These are phyloP conservation scores for Gnatocerus cornutus DNA, from an alignment of 2,888 invertebrate species.

Conservation along the genomic window DNA sequence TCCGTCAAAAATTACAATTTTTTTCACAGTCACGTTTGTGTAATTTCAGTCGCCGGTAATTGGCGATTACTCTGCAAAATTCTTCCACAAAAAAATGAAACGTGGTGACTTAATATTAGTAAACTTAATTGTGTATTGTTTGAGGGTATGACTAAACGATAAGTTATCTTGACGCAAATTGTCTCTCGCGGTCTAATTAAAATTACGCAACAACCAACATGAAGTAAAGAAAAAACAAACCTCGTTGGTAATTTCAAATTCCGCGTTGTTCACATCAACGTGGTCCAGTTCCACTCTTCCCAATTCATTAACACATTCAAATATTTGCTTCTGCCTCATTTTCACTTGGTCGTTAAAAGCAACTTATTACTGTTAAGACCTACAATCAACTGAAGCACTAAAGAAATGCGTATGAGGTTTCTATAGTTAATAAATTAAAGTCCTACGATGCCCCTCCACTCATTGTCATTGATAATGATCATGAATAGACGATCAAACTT, in stretches of 20 bases:
- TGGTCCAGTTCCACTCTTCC: constrained; percentile 57
- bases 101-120: too few species aligned
- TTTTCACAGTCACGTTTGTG: too few species aligned
- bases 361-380: constrained; percentile 5
- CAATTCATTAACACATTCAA: constrained; percentile 58
- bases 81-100: too few species aligned
- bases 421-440: constrained; percentile 26
- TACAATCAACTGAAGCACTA: constrained; percentile 5
- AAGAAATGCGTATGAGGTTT: constrained; percentile 9
- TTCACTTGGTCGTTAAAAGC: constrained; percentile 25
- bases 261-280: constrained; percentile 47
- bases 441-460: constrained; percentile 32
- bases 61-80: too few species aligned
- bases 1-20: background rate
- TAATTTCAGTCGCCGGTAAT: too few species aligned
- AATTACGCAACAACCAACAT: constrained; percentile 3
- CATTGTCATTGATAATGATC: constrained; percentile 41
- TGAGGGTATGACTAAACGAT: background rate
- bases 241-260: constrained; percentile 57
- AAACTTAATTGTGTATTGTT: too few species aligned
- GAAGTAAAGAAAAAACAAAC: constrained; percentile 45
- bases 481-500: constrained; percentile 14
- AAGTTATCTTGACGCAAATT: constrained; percentile 2
- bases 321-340: constrained; percentile 60
- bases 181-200: background rate